phyloP scores from a whole-genome alignment of 2,888 invertebrate genomes.

The Cotesia congregata region DNA sequence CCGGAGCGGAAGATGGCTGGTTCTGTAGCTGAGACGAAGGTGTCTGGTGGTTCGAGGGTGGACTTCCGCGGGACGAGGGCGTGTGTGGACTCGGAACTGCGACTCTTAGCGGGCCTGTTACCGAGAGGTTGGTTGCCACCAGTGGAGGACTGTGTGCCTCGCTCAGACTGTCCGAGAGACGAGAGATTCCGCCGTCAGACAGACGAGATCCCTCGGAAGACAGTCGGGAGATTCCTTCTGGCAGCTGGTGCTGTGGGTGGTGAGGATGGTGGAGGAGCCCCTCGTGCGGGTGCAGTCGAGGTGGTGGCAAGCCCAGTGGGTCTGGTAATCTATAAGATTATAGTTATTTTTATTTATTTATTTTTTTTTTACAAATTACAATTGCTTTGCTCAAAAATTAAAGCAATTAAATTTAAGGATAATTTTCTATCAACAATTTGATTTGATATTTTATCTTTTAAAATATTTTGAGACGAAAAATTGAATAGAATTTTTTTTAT shows the following conservation, averaged over 20 bases:
- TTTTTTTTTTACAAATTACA: background rate
- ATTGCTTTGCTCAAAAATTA: too few relatives aligned
- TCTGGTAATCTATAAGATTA: slow-evolving; percentile 64
- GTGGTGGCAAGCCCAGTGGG: slow-evolving; percentile 64
- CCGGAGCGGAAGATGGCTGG: slow-evolving; percentile 38
- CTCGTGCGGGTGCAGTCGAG: slow-evolving; percentile 65
- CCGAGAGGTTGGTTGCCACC: slow-evolving; percentile 67
- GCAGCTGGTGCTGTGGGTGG: slow-evolving; percentile 54
- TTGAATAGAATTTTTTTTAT: too few relatives aligned
- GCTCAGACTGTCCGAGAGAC: slow-evolving; percentile 66
- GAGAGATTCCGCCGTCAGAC: slow-evolving; percentile 67
- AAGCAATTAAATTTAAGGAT: too few relatives aligned
- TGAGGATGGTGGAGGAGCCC: slow-evolving; percentile 63
- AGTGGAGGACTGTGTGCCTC: slow-evolving; percentile 68
- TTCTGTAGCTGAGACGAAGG: slow-evolving; percentile 47
- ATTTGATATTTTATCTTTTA: too few relatives aligned
- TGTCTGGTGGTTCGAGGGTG: slow-evolving; percentile 57
- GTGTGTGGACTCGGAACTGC: slow-evolving; percentile 68
- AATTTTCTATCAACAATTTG: too few relatives aligned
- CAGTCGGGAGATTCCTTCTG: slow-evolving; percentile 66
- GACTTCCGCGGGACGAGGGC: slow-evolving; percentile 68
- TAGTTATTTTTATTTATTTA: background rate
- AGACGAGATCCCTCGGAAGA: slow-evolving; percentile 64
- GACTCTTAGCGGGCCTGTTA: slow-evolving; percentile 67
- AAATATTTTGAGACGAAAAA: too few relatives aligned